A percentile compares a stretch with the other conserved stretches of the same genome.
Evolutionary conservation across 37 sponge, comb jelly and placozoan genomes (phyloP).

Genomic region (Lycopodina hypogea): DNA sequence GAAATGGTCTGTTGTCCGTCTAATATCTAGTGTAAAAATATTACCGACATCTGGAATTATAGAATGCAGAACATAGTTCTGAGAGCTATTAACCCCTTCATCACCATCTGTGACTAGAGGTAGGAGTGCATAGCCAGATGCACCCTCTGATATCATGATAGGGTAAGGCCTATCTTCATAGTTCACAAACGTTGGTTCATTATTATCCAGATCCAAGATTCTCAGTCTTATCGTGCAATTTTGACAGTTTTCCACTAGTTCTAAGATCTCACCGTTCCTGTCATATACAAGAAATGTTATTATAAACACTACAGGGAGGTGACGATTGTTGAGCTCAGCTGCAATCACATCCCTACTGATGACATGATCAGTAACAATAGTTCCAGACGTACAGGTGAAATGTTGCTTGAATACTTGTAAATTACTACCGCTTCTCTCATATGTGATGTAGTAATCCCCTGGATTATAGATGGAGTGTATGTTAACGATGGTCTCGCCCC

Average conservation of each 20-base stretch:
- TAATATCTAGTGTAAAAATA: background rate
- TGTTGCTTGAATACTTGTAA: background rate
- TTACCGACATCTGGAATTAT: background rate
- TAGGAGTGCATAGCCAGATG: background rate
- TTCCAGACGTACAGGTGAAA: background rate
- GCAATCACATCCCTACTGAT: constrained; percentile 38
- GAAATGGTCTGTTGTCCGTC: background rate
- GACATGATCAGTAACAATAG: background rate
- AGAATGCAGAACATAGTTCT: constrained; percentile 10
- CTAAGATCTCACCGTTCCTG: background rate
- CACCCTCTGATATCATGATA: background rate
- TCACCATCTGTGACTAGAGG: constrained; percentile 24
- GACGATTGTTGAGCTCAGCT: background rate
- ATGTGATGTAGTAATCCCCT: background rate
- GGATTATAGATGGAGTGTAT: too few relatives aligned
- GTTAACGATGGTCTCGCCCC: too few relatives aligned
- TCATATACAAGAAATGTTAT: background rate
- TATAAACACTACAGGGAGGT: constrained; percentile 16
- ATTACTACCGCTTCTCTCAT: background rate
- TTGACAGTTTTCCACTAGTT: too few relatives aligned
- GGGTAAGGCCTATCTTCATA: background rate
- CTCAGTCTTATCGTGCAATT: background rate
- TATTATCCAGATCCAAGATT: constrained; percentile 64
- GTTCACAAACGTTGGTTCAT: constrained; percentile 41
- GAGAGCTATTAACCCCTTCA: constrained; percentile 39